Evolutionary conservation across 92 coral and sea anemone genomes (phyloP), one percentile per base, ranked within the genome.

Genomic region (Bergia puertoricense): DNA sequence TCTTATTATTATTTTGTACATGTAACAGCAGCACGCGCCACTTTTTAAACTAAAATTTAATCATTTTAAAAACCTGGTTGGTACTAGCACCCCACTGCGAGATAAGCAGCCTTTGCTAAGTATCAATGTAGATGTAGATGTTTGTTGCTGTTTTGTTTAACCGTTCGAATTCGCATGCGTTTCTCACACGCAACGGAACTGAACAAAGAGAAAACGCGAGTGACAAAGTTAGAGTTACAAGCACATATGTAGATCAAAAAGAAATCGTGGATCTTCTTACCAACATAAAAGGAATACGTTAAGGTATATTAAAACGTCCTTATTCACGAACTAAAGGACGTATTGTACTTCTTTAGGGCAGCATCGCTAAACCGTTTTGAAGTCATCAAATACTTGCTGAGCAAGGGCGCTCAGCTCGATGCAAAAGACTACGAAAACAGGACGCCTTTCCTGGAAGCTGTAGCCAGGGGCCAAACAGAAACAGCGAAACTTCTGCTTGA

Each of bases 361-460:
- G 93, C 96, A 5, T 76, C 89, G 1, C 81, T 87, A 57, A 89
- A 92, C 81, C 85, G 88, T 23, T 44, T 88, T 41, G 91, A 86
- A 1, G 92, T 91, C 81, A 62, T 94, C 72, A 91, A 90, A 51
- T 72, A 59, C 79, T 88, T 94, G n/a, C 82, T 91, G 43, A 72
- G 78, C 66, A 80, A 84, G 37, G 94, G 90, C 40, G 97, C 95
- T 13, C 77, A 77, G 3, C 79, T 94, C 38, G 93, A 94, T 81
- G 80, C 79, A 14, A 80, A 89, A 86, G 96, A 92, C 57, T 79
- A 73, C 71, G 81, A 89, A 71, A 89, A 85, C 77, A 83, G 86
- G 51, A 95, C 98, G n/a, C 96, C 98, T 40, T 90, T 95, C 76
- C 90, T 95, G 4, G 81, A 84, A 68, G 96, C 98, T 36, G 91